A percentile compares a stretch with the other conserved stretches of the same genome.
phyloP scores from a whole-genome alignment of 2,888 invertebrate species.

The Eustalomyia histrio region DNA sequence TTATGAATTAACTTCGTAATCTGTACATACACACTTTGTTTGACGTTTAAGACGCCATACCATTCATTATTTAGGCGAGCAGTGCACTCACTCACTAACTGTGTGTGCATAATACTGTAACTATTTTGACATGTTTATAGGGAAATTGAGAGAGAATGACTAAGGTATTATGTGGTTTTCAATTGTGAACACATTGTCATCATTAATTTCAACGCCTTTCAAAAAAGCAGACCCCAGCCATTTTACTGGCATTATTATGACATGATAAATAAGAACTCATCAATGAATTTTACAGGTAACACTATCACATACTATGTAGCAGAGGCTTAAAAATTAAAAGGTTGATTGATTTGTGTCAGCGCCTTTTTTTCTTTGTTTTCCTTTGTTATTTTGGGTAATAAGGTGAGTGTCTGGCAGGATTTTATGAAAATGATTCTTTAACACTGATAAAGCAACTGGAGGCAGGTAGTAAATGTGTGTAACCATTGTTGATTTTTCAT shows the following conservation, averaged over 20 bases:
- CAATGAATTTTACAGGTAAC: slow-evolving; percentile 40
- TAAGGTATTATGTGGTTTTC: slow-evolving; percentile 2
- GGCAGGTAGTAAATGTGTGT: not conserved
- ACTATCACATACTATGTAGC: slow-evolving; percentile 2
- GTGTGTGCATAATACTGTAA: slow-evolving; percentile 24
- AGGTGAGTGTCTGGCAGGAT: slow-evolving; percentile 26
- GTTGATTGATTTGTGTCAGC: slow-evolving; percentile 64
- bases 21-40: slow-evolving; percentile 41
- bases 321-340: slow-evolving; percentile 44
- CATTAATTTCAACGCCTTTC: slow-evolving; percentile 60
- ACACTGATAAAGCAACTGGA: slow-evolving; percentile 42
- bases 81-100: not conserved
- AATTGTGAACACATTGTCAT: slow-evolving; percentile 54
- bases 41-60: slow-evolving; percentile 59
- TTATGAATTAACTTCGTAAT: slow-evolving; percentile 44
- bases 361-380: slow-evolving; percentile 34
- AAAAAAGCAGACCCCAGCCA: slow-evolving; percentile 35
- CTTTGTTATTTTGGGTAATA: not conserved
- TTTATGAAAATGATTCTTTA: slow-evolving; percentile 46
- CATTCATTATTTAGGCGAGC: slow-evolving; percentile 58
- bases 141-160: slow-evolving; percentile 31
- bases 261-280: not conserved
- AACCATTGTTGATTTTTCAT: not conserved
- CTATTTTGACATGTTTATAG: slow-evolving; percentile 9
- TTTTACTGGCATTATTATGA: slow-evolving; percentile 22